A percentile compares a stretch with the other conserved stretches of the same genome.
These are phyloP conservation scores for Danio tinwini DNA, from an alignment of 2,797 vertebrate species.

Conservation along the genomic window DNA sequence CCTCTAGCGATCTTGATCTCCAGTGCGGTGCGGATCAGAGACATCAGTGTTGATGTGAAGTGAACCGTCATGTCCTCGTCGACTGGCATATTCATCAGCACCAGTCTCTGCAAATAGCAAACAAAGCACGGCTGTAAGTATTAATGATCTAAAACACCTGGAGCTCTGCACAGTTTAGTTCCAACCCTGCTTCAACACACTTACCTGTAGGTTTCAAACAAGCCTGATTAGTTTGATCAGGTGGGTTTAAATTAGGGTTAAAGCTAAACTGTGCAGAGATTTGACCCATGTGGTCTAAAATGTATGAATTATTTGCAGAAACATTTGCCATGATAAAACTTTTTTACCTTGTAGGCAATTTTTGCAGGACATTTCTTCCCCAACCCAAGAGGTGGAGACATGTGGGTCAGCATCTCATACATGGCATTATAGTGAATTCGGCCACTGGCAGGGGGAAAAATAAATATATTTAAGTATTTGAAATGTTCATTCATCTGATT, in stretches of 20 bases:
- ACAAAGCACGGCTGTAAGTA: conserved; percentile 40
- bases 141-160: not conserved
- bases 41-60: conserved; percentile 98
- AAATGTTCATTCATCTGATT: not conserved
- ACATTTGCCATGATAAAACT: conserved; percentile 14
- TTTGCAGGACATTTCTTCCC: conserved; percentile 99
- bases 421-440: conserved; percentile 99
- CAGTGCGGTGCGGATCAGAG: conserved; percentile 94
- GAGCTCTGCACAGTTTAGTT: too few relatives aligned
- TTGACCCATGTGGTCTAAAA: too few relatives aligned
- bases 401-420: conserved; percentile 99
- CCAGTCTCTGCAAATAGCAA: conserved; percentile 86
- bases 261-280: too few relatives aligned
- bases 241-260: too few relatives aligned
- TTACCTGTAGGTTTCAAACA: too few relatives aligned
- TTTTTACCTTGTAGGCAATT: conserved; percentile 97
- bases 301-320: too few relatives aligned
- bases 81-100: conserved; percentile 99
- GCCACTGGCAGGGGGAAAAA: conserved; percentile 78
- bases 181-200: too few relatives aligned
- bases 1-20: conserved; percentile 98
- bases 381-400: conserved; percentile 98
- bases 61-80: conserved; percentile 97
- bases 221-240: too few relatives aligned
- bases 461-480: not conserved